Base-by-base conservation (phyloP, 2,888 invertebrate species). In the Caenorhabditis sp. region DNA sequence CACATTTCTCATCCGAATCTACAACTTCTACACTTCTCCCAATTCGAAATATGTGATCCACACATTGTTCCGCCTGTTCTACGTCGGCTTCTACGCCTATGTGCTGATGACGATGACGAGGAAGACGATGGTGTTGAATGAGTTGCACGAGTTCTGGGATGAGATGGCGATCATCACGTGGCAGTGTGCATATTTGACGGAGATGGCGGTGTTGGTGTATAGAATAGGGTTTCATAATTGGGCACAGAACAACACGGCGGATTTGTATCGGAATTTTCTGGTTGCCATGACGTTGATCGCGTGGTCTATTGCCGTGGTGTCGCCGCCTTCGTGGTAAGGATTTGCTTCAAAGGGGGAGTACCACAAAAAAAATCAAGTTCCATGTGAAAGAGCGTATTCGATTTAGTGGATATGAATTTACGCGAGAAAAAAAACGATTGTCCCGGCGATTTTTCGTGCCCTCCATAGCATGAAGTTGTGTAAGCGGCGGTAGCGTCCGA, bases 1-100 rank as follows among this genome's bases (percentile, higher is more conserved):
- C 25, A 73, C 67, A 49, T 76, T 76, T 31, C 36, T 70, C 23
- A 61, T 68, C 31, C 70, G 67, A 25, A 63, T 76, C 52, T 71
- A 67, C 54, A 75, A 68, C 10, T 76, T 76, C 50, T 76, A 76
- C 63, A 76, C 75, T 10, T 76, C 75, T 0, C 75, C 75, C n/a
- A 76, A 76, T 59, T 56, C 75, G 0, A 76, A 76, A 67, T 70
- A 75, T 21, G 70, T 73, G 10, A 73, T 73, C 23, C 73, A 73
- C 60, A 73, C 73, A 4, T 31, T 71, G 1, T 77, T 71, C 31
- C 77, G 77, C 0, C n/a, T 66, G 27, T 63, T 69, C 27, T 77
- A 77, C 57, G 74, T 77, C 8, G 27, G 65, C 8, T 67, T 69
- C 54, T 77, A 77, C 23, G 69, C 77, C 1, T 67, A 74, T 20